Base-by-base conservation (phyloP, 2,113 vertebrate genomes). In the Alosa alosa region DNA sequence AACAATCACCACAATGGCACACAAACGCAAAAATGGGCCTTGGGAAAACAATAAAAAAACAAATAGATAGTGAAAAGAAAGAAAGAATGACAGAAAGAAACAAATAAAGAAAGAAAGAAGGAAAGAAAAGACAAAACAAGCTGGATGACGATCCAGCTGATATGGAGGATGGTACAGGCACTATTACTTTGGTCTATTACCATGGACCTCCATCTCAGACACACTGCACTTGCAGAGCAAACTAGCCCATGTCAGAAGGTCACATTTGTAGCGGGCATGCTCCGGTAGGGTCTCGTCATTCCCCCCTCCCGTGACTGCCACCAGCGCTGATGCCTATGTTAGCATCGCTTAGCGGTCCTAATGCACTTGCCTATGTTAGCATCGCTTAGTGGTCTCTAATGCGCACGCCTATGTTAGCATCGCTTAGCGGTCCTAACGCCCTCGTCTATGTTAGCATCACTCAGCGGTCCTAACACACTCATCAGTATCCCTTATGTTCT, bases 221-320 rank as follows among this genome's bases (percentile, higher is more conserved):
- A 60, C 20, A 60, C 22, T 6, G 55, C 55, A 22, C 55, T 22
- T 9, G 11, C 50, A 6, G 18, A 64, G 57, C 57, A 64, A n/a
- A n/a, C 57, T 1, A 85, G 49, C 72, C 13, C 13, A 13, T 81
- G 64, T 47, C 81, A 82, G 55, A 85, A 64, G 57, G 60, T 83
- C 25, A 83, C 81, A 78, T 46, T 87, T 50, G 31, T 87, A 81
- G 47, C 64, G 85, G 60, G 82, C 85, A 83, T 44, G 47, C 81
- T 85, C 82, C 82, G 81, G 49, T 13, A 57, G 78, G 81, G 50
- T 82, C 11, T 49, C 11, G 9, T 11, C 47, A 1, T 1, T 11
- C 11, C 47, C 47, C 47, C 8, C 47, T 8, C 9, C 47, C 7
- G 0, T 8, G 1, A 13, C 47, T 13, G 1, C 9, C 7, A 0